Base-by-base conservation (phyloP, 2,797 vertebrate genomes). In the Astyanax mexicanus region DNA sequence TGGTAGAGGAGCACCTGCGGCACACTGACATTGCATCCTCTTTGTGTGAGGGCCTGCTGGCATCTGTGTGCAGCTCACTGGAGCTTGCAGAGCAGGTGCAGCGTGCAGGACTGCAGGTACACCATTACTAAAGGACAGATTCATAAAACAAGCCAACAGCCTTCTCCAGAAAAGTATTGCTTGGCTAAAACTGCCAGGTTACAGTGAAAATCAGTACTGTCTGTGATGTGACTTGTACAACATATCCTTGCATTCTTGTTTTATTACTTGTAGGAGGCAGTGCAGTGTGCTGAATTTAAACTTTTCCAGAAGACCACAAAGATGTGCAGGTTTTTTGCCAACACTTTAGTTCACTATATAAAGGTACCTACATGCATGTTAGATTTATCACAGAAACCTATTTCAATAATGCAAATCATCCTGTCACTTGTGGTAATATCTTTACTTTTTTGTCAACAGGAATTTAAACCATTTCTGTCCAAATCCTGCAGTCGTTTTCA, bases 251-350 rank as follows among this genome's bases (percentile, higher is more conserved):
- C 38, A 60, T 42, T 54, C 15, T 75, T 84, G n/a, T 70, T 23
- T 45, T 23, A 70, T 60, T 21, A 81, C 82, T 54, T 7, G 80
- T 80, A 98, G 97, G 94, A 94, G 68, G 82, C 79, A n/a, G 79
- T 86, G 69, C 94, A 96, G 69, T 88, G 90, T 49, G 71, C 91
- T 15, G 94, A 94, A 74, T 91, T 91, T 83, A 96, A 90, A 80
- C 88, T 98, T 69, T 98, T 98, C 87, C 96, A 96, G 90, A 99
- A 96, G 92, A 94, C 92, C 58, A 88, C 94, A 65, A 99, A 98
- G 86, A 92, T 98, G 80, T 98, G 95, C 89, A 93, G 95, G 76
- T 99, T 99, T 86, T 96, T 99, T 92, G 94, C 92, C 52, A 98
- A 96, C 91, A 98, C 97, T 23, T 90, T 99, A 79, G 91, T 98